Percentiles rank a stretch among this genome's conserved stretches.
phyloP scores from a whole-genome alignment of 2,797 vertebrate species.

The Micrastur ruficollis region DNA sequence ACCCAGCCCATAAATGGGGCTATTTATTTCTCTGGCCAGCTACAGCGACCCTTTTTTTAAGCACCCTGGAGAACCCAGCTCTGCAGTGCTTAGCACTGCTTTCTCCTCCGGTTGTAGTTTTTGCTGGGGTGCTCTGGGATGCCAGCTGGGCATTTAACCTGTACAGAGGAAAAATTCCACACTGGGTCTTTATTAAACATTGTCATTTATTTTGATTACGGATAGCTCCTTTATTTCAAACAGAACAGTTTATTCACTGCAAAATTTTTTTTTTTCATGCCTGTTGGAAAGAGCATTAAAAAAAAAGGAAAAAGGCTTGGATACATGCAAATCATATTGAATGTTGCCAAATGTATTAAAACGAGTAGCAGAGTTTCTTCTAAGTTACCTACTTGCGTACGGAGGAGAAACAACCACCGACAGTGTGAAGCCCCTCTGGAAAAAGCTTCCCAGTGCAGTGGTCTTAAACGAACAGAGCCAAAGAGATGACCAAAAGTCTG shows the following conservation, averaged over 20 bases:
- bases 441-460: background rate
- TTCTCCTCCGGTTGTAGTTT: background rate
- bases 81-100: background rate
- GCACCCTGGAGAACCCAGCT: background rate
- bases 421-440: background rate
- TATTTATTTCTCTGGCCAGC: background rate
- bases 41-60: background rate
- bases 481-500: background rate
- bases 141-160: background rate
- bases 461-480: background rate
- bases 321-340: slow-evolving; percentile 59
- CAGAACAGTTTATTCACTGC: slow-evolving; percentile 32
- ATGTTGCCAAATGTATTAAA: background rate
- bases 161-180: background rate
- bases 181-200: background rate
- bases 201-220: slow-evolving; percentile 19
- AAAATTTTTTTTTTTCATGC: slow-evolving; percentile 8
- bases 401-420: background rate
- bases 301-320: background rate
- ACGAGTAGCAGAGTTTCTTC: background rate
- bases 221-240: slow-evolving; percentile 40
- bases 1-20: background rate
- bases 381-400: background rate
- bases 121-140: background rate
- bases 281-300: slow-evolving; percentile 9